These are phyloP conservation scores for Turdus rufiventris DNA, from an alignment of 2,113 vertebrate species.

Conservation along the genomic window DNA sequence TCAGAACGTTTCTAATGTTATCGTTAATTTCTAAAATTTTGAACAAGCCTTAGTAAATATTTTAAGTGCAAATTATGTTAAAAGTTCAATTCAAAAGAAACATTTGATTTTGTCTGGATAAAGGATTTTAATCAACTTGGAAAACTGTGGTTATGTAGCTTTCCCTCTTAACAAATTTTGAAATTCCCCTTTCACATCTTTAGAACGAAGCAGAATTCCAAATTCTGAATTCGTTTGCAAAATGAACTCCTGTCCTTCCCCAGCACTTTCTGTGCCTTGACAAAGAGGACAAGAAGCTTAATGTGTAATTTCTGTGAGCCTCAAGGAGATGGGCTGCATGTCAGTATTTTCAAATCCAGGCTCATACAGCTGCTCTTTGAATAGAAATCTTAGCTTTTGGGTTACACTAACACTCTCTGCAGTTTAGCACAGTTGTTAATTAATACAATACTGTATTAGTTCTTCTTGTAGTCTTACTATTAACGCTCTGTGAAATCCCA, in stretches of 20 bases:
- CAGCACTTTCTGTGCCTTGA: neutral
- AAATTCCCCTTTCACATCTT: neutral
- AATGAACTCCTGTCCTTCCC: neutral
- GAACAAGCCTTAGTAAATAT: neutral
- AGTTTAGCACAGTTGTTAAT: conserved; percentile 53
- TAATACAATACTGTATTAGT: conserved; percentile 57
- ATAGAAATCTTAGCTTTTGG: conserved; percentile 32
- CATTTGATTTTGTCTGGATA: neutral
- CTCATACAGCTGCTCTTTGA: conserved; percentile 9
- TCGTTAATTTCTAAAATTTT: neutral
- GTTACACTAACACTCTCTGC: conserved; percentile 12
- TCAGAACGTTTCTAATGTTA: neutral
- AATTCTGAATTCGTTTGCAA: neutral
- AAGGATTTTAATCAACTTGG: neutral
- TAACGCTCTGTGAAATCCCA: conserved; percentile 49
- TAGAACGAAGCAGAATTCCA: neutral
- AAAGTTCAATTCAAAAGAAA: neutral
- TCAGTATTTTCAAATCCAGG: conserved; percentile 4
- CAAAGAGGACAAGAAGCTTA: neutral
- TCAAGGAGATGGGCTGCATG: neutral
- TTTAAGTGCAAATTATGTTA: neutral
- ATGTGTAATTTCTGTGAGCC: neutral
- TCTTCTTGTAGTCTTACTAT: conserved; percentile 38
- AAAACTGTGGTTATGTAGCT: neutral
- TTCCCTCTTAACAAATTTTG: neutral